Base-by-base conservation (phyloP, 1,140 invertebrate species). In the Batillaria attramentaria region DNA sequence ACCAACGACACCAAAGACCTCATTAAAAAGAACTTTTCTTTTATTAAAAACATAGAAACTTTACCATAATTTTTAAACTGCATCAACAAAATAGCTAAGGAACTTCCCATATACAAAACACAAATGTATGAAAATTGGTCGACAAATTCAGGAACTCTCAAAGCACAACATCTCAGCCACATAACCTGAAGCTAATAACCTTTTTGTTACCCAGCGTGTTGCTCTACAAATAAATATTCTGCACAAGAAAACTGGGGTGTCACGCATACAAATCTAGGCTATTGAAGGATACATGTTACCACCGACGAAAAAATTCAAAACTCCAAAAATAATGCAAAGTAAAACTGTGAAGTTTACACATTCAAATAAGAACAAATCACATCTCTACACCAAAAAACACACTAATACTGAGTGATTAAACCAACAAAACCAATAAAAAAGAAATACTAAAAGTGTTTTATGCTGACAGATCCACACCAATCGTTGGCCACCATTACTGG, bases 111-210 rank as follows among this genome's bases (percentile, higher is more conserved):
- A n/a, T 24, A 60, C 57, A 60, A 60, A 60, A 86, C 57, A 60
- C 57, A 60, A 60, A 4, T 60, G 24, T 24, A 60, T 6, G 57
- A 60, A 60, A 60, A 60, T 60, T 60, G 57, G 57, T 24, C 84
- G 81, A 77, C 68, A 79, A 78, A 69, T 72, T 54, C n/a, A 35
- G 70, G 79, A 37, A 81, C 65, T 43, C 39, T 35, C 8, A 62
- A 62, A 24, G 10, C 33, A 28, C 6, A 72, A 72, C 70, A 46
- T 43, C 33, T 46, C 70, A 72, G 43, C 70, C 42, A 39, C 35
- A 18, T 42, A 41, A 41, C 28, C 39, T 70, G 37, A 41, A 39
- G 28, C 39, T 28, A 42, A n/a, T 28, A 20, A 62, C n/a, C n/a
- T 28, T 62, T 10, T 62, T 5, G 33, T 18, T 13, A 46, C 70